phyloP scores from a whole-genome alignment of 1,140 invertebrate species.

The Maniola jurtina region DNA sequence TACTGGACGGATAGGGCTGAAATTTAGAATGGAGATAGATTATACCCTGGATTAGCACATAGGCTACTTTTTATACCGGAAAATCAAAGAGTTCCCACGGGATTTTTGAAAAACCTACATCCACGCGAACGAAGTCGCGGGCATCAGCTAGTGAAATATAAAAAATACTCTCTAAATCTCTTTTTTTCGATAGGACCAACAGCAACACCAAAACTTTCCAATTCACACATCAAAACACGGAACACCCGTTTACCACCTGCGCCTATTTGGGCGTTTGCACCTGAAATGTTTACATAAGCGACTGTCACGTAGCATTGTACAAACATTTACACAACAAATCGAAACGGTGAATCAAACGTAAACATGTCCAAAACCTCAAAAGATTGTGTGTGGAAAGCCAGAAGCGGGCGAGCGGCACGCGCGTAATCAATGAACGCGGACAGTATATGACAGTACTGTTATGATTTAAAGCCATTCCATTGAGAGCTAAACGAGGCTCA shows the following conservation, averaged over 20 bases:
- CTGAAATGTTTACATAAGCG: conserved; percentile 49
- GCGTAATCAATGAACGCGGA: conserved; percentile 27
- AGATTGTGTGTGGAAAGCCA: conserved; percentile 52
- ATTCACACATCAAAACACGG: conserved; percentile 44
- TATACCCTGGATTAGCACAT: too few species aligned
- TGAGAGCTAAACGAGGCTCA: conserved; percentile 37
- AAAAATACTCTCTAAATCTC: too few species aligned
- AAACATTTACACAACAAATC: conserved; percentile 56
- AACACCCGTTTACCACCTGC: conserved; percentile 44
- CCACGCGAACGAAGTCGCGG: too few species aligned
- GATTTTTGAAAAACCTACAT: too few species aligned
- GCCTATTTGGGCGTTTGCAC: conserved; percentile 33
- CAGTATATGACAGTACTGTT: conserved; percentile 42
- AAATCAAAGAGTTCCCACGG: too few species aligned
- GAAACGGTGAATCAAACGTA: conserved; percentile 59
- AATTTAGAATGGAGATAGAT: too few species aligned
- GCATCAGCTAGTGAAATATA: too few species aligned
- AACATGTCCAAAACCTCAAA: conserved; percentile 41
- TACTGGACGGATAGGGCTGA: too few species aligned
- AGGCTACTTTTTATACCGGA: too few species aligned
- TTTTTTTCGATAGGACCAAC: conserved; percentile 22
- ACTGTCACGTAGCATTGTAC: conserved; percentile 35
- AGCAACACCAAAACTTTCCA: conserved; percentile 40
- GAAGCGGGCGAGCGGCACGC: conserved; percentile 35
- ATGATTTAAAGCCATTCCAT: conserved; percentile 52